Evolutionary conservation across 1,140 invertebrate genomes (phyloP).

Genomic region (Trichomalopsis sarcophagae): DNA sequence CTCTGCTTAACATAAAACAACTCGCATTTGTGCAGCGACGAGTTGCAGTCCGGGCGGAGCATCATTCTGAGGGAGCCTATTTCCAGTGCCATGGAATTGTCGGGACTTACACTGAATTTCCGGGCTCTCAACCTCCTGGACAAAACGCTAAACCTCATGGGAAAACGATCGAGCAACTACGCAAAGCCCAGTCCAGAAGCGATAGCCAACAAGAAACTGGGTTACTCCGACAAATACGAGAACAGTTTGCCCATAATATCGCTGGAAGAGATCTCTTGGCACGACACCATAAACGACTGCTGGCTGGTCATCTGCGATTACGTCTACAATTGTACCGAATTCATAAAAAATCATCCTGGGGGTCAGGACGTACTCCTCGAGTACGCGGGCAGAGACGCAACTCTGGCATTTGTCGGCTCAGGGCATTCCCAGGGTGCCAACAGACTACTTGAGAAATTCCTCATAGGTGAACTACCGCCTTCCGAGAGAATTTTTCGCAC

Average conservation of each 20-base stretch:
- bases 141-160: not conserved
- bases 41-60: not conserved
- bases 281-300: conserved; percentile 80
- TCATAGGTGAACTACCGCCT: conserved; percentile 83
- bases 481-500: conserved; percentile 83
- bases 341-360: conserved; percentile 88
- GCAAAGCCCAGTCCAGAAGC: not conserved
- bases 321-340: conserved; percentile 85
- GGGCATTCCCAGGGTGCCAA: conserved; percentile 83
- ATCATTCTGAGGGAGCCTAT: not conserved
- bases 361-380: conserved; percentile 90
- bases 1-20: conserved; percentile 5
- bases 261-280: conserved; percentile 80
- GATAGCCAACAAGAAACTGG: not conserved
- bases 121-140: conserved; percentile 13
- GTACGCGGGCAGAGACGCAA: conserved; percentile 90
- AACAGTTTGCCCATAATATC: conserved; percentile 71
- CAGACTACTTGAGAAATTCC: conserved; percentile 78
- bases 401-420: conserved; percentile 86
- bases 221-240: not conserved
- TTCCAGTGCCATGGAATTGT: not conserved
- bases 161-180: not conserved
- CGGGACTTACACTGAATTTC: not conserved
- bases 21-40: conserved; percentile 10
- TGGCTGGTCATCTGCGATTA: conserved; percentile 86